Percentiles rank a stretch among this genome's conserved stretches.
Evolutionary conservation across 2,113 vertebrate species (phyloP).

Genomic region (Hydropotes inermis): DNA sequence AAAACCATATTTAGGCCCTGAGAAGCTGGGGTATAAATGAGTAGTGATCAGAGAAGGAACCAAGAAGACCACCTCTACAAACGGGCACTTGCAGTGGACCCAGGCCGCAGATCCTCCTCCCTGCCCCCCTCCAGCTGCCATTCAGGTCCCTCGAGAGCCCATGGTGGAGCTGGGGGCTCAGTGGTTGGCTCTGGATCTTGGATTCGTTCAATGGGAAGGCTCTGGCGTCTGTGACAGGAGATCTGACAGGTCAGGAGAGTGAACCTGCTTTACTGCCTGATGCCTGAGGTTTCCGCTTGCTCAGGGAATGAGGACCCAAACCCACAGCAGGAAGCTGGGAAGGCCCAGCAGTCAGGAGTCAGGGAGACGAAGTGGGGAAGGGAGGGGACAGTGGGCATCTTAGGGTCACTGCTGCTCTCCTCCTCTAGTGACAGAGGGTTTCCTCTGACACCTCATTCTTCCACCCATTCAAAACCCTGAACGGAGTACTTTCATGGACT

Average conservation of each 20-base stretch:
- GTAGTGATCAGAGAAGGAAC: neutral
- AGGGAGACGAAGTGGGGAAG: neutral
- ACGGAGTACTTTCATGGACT: accelerated
- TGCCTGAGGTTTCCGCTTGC: neutral
- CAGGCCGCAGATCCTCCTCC: neutral
- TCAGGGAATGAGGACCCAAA: neutral
- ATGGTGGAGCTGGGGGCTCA: accelerated
- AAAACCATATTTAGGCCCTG: neutral
- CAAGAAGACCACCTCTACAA: neutral
- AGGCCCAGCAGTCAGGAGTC: neutral
- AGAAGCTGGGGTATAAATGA: neutral
- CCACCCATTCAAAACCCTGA: neutral
- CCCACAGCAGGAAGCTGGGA: neutral
- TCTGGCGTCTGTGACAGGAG: neutral
- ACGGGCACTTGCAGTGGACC: accelerated
- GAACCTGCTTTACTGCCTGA: neutral
- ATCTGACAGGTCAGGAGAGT: neutral
- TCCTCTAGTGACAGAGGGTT: neutral
- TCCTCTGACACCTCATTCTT: neutral
- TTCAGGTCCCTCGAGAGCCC: neutral
- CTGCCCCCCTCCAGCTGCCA: accelerated
- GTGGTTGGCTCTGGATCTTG: neutral
- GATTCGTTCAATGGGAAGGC: neutral
- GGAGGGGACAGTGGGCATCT: too few species aligned
- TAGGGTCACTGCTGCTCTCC: neutral